Evolutionary conservation across 2,113 vertebrate genomes (phyloP), one percentile per base, ranked within the genome.

Genomic region (Eurypyga helias): DNA sequence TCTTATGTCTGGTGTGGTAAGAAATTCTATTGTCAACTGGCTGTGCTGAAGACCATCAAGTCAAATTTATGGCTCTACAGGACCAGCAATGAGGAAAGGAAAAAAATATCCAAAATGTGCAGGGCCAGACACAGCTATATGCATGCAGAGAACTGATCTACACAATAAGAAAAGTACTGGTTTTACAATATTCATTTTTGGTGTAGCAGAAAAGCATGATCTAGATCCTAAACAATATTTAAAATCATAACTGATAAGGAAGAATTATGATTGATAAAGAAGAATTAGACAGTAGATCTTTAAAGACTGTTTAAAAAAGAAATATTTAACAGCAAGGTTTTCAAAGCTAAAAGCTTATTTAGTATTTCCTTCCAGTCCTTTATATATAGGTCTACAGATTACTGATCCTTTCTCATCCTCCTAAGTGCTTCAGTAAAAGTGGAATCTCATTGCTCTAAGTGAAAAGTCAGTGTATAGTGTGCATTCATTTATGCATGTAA

Each of bases 81-180:
- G 19, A 69, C 52, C 67, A 72, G 8, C 16, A 83, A 43, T 55
- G 6, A 71, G 46, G 26, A 71, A 64, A 55, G 23, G 15, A 23
- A 41, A 70, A 49, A 49, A 67, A 43, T 1, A 11, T 3, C 13
- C 69, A 13, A 84, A 87, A 43, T 23, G 48, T 69, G 9, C 5
- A 84, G 33, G 11, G 3, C 6, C 65, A 52, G 20, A 71, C 5
- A 57, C 26, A 60, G 20, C 16, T 73, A 9, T 36, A 58, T 0
- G 1, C 5, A 54, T 49, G 14, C 10, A 52, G 55, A 34, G 10
- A 82, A 67, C 7, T 55, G 15, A 52, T 60, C 5, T 18, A 19
- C 0, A 0, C 3, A 5, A 2, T 41, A 58, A 78, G 20, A 79
- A 66, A 78, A 38, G 8, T 38, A 24, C 4, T 29, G 10, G 2